Evolutionary conservation across 2,888 invertebrate species (phyloP), one percentile per base, ranked within the genome.

Genomic region (Acanthacorydalis orientalis): DNA sequence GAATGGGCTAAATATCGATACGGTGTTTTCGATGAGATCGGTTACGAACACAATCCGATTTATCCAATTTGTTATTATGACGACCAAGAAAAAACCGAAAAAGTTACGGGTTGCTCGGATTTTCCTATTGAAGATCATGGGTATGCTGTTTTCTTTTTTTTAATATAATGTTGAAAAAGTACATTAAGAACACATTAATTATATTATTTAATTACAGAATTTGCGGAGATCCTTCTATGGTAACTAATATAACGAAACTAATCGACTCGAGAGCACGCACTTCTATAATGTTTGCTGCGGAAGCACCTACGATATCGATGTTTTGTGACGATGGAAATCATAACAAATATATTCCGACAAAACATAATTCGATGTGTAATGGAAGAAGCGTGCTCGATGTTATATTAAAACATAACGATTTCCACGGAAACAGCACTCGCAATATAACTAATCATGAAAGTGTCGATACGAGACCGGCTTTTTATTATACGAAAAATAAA

Each of bases 1-100:
- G 74, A 80, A 55, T 80, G 78, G 70, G 74, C 75, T 4, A 78
- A 76, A 63, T 77, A 75, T 56, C 70, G 79, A 1, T 81, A 78
- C 63, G 80, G 80, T 2, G 72, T 80, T 4, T 80, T 78, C 59
- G 78, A 79, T 54, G 80, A 80, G 59, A 70, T 73, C 50, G 78
- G 78, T 1, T 76, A 70, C 56, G 61, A 62, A 38, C 68, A 68
- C 43, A 77, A 78, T 57, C 67, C 69, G 1, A 67, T 75, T 34
- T 77, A 77, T 57, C 77, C 77, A 1, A 61, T 67, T 49, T 75
- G 73, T 54, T 74, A 73, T 50, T 64, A 63, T 49, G 65, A 65
- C 50, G 57, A 54, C 37, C 67, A 64, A 50, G 64, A 65, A 46
- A 62, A 60, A 49, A 55, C 57, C 47, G 57, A 62, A 39, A 64